Base-by-base conservation (phyloP, 92 coral and sea anemone genomes). In the Zoanthus gigantus region DNA sequence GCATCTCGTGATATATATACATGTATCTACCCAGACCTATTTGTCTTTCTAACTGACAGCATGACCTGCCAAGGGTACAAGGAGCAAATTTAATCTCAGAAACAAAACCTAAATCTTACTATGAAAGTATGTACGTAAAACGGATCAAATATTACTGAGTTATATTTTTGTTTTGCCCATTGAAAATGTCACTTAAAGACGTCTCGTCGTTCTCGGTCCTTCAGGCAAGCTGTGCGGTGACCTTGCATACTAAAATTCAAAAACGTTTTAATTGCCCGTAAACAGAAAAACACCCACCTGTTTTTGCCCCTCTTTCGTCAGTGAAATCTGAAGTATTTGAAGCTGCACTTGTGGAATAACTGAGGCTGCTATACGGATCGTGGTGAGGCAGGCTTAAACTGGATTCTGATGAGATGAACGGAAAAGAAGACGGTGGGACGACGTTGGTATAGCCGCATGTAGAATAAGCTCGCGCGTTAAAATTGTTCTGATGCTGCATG, bases 21-120 rank as follows among this genome's bases (percentile, higher is more conserved):
- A 63, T 63, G 28, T 63, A 63, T 63, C 32, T 63, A n/a, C 30
- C 58, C 85, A 81, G 76, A 66, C 76, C 80, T 90, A 82, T 87
- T 87, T 90, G 75, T 76, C 90, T 90, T 81, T 5, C 54, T 58
- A 73, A 37, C 78, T 90, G 90, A 87, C 93, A 87, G 80, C 83
- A 44, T 86, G 92, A 82, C 78, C 80, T 66, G 83, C 74, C 31
- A 67, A 14, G 46, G 10, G 74, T 65, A 28, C 17, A 29, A 42
- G 85, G 85, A 29, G 85, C 74, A 81, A 81, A 66, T 10, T 16
- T 45, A 81, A 74, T 81, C 85, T 81, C 63, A 54, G 66, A 81
- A 66, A 2, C 54, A 34, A 81, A 31, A 18, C 42, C 75, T 65
- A 81, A 47, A 28, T 14, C 47, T 42, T 65, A 11, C 61, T 16